Conservation (phyloP, 2,113 vertebrate genomes). For the Epinephelus moara region DNA sequence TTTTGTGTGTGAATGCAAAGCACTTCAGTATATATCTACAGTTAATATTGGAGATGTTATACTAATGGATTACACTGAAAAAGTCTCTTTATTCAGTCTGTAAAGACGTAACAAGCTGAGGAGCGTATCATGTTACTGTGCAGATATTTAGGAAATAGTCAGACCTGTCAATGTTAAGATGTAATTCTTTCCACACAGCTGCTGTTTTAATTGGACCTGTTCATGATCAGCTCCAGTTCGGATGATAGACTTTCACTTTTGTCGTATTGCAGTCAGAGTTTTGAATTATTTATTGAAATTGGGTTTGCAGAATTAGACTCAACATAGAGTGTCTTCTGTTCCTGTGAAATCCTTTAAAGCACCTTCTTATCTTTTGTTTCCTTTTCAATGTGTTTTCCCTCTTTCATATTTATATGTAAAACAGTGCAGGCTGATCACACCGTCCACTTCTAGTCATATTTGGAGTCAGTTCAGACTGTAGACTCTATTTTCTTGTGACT, state of each 20-base stretch:
- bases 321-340: neutral
- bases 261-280: conserved; percentile 25
- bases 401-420: conserved; percentile 19
- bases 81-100: neutral
- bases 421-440: neutral
- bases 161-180: neutral
- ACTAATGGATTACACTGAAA: conserved; percentile 8
- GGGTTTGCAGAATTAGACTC: conserved; percentile 10
- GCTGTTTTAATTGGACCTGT: neutral
- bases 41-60: conserved; percentile 10
- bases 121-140: conserved; percentile 35
- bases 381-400: neutral
- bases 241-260: neutral
- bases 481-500: neutral
- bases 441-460: neutral
- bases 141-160: conserved; percentile 25
- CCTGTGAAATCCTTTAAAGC: conserved; percentile 15
- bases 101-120: conserved; percentile 47
- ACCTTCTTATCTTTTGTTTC: conserved; percentile 4
- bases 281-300: conserved; percentile 14
- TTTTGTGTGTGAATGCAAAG: too few relatives aligned
- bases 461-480: neutral
- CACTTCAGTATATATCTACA: neutral
- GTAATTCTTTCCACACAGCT: conserved; percentile 1
- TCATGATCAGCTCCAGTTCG: neutral